Conservation (phyloP, 2,888 invertebrate species). For the Trichacis sp. region DNA sequence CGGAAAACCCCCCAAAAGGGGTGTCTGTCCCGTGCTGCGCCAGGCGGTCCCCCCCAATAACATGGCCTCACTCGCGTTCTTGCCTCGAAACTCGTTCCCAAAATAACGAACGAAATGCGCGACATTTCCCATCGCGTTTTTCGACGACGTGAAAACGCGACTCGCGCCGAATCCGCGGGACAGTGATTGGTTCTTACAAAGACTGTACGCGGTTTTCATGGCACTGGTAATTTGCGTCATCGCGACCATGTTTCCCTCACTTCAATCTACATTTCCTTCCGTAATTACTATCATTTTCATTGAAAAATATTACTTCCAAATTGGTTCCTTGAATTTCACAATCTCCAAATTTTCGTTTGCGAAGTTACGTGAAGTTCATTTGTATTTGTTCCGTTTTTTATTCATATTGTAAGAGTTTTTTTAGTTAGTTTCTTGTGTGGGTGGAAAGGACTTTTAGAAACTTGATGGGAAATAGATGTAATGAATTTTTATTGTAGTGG, state of each 20-base stretch:
- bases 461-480: no score
- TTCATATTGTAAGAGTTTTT: no score
- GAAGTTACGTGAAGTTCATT: no score
- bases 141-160: neutral
- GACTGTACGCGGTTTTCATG: slow-evolving; percentile 7
- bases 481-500: no score
- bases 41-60: slow-evolving; percentile 22
- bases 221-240: slow-evolving; percentile 16
- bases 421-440: no score
- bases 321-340: no score
- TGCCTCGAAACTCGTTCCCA: slow-evolving; percentile 4
- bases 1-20: no score
- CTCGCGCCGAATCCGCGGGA: neutral
- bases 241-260: slow-evolving; percentile 10
- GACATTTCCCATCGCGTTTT: neutral
- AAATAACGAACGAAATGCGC: slow-evolving; percentile 9
- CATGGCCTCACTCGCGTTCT: slow-evolving; percentile 38
- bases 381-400: no score
- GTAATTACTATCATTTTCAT: no score
- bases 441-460: no score
- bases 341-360: no score
- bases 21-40: slow-evolving; percentile 4
- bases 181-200: slow-evolving; percentile 8
- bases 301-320: no score
- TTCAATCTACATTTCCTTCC: neutral